A percentile compares a stretch with the other conserved stretches of the same genome.
Evolutionary conservation across 2,113 vertebrate species (phyloP).

Genomic region (Semnopithecus entellus): DNA sequence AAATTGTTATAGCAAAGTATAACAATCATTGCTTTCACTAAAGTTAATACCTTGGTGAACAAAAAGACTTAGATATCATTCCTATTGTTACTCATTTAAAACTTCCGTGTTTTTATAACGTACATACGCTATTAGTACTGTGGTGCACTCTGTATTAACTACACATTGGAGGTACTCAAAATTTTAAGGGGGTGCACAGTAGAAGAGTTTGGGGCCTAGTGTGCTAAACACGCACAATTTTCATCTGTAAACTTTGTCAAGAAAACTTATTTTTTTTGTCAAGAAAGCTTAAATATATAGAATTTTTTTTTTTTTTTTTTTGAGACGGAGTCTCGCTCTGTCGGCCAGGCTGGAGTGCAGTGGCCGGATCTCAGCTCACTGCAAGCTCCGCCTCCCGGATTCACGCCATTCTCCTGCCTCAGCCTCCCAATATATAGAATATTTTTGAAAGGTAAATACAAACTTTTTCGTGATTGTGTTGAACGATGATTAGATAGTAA

Average conservation of each 20-base stretch:
- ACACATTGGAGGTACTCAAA: background rate
- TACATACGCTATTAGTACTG: rapidly evolving
- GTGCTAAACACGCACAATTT: background rate
- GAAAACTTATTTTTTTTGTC: too few species aligned
- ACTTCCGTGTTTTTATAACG: background rate
- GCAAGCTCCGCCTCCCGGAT: too few species aligned
- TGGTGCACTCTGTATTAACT: background rate
- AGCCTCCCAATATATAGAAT: background rate
- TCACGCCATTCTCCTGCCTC: too few species aligned
- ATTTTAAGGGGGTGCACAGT: background rate
- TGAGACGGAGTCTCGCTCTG: too few species aligned
- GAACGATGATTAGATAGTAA: background rate
- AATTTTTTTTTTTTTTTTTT: too few species aligned
- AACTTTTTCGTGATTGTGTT: background rate
- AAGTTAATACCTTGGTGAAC: background rate
- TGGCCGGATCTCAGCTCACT: too few species aligned
- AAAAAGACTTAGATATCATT: background rate
- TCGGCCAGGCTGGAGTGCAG: too few species aligned
- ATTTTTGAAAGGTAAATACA: background rate
- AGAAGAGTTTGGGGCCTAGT: background rate
- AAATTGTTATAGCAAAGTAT: background rate
- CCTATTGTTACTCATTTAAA: background rate
- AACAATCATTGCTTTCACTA: background rate
- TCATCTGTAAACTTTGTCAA: background rate
- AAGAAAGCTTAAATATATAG: background rate